phyloP scores from a whole-genome alignment of 2,797 vertebrate genomes.

The Potorous gilbertii region DNA sequence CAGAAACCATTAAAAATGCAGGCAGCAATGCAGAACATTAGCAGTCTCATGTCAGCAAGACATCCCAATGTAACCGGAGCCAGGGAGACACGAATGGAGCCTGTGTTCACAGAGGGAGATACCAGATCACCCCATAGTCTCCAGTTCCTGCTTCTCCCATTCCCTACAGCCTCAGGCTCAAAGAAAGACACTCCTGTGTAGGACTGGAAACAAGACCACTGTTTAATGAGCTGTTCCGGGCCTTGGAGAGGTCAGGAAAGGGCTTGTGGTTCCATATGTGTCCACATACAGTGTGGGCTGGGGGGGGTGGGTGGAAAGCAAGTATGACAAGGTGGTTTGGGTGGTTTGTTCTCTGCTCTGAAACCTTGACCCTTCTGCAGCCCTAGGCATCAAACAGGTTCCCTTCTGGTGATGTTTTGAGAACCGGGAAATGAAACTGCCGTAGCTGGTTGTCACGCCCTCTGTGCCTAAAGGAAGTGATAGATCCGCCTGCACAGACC shows the following conservation, averaged over 20 bases:
- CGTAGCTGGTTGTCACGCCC: background rate
- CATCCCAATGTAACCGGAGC: background rate
- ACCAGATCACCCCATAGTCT: background rate
- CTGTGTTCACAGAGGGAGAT: slow-evolving; percentile 7
- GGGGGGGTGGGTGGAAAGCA: background rate
- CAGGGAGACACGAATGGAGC: background rate
- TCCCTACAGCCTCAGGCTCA: background rate
- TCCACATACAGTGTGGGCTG: background rate
- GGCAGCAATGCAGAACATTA: slow-evolving; percentile 55
- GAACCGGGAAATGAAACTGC: slow-evolving; percentile 3
- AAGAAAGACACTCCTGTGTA: slow-evolving; percentile 36
- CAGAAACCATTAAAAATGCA: slow-evolving; percentile 74
- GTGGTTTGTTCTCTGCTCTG: background rate
- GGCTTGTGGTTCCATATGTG: background rate
- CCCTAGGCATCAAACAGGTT: background rate
- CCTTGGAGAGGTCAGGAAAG: slow-evolving; percentile 1
- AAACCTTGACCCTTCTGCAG: background rate
- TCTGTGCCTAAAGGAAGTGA: background rate
- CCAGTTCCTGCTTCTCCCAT: slow-evolving; percentile 37
- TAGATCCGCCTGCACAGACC: background rate
- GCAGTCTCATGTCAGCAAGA: slow-evolving; percentile 53
- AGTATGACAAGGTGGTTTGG: background rate
- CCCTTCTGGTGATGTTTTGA: background rate
- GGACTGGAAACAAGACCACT: slow-evolving; percentile 38
- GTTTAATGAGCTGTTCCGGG: slow-evolving; percentile 1